Base-by-base conservation (phyloP, 2,797 vertebrate species). In the Sebastolobus altivelis region DNA sequence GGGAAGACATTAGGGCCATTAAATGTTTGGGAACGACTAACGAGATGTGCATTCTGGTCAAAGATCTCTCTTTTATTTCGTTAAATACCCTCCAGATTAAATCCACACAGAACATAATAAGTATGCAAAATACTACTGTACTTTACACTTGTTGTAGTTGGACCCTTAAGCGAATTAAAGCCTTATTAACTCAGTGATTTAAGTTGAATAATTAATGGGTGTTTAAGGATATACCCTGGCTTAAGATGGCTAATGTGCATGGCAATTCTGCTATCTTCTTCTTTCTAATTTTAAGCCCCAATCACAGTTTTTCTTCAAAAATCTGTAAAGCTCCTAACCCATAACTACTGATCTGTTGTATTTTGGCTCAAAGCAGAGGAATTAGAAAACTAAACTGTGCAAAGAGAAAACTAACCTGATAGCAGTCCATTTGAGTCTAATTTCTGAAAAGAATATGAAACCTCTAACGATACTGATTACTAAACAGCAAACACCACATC, bases 191-290 rank as follows among this genome's bases (percentile, higher is more conserved):
- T 80, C 77, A 81, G 72, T 81, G 76, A 84, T 80, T 68, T 88
- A 89, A 91, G 84, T 84, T 90, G 72, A 66, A 82, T 94, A 89
- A 93, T 92, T 89, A 91, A 92, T 60, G 20, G 4, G 1, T 35
- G 43, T 72, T 61, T 88, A 79, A 85, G 69, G 68, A 75, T 81
- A 68, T 77, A 83, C 88, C 72, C 76, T 78, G 69, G 58, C 68
- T 82, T 78, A 56, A 80, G 71, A 81, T 69, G 71, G 80, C 67
- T 87, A 81, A 85, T 61, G 31, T 75, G 61, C 74, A 84, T 88
- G 78, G 78, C 85, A 80, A 75, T 69, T 88, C 77, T 73, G 25
- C 62, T 83, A 43, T 66, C 77, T 82, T 71, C 55, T 71, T 85
- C 81, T 85, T 88, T 88, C 83, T 83, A 85, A 75, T 88, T 86